A percentile compares a stretch with the other conserved stretches of the same genome.
Evolutionary conservation across 2,888 invertebrate species (phyloP).

Genomic region (Drosophila yooni): DNA sequence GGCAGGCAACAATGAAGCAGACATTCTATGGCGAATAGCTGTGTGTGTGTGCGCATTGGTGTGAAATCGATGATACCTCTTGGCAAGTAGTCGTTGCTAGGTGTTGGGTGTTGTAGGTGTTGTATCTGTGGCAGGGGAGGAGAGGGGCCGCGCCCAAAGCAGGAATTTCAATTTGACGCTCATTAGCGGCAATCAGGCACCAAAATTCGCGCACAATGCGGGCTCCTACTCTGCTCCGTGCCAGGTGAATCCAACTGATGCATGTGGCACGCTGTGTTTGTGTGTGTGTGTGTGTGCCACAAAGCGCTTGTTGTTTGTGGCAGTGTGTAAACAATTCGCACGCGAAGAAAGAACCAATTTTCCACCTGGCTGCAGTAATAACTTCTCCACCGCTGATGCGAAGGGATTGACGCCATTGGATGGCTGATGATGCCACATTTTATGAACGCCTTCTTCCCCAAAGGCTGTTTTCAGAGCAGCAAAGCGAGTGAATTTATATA

Average conservation of each 20-base stretch:
- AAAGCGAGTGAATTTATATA: background rate
- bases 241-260: slow-evolving; percentile 38
- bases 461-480: background rate
- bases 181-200: slow-evolving; percentile 68
- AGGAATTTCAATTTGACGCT: slow-evolving; percentile 75
- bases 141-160: slow-evolving; percentile 30
- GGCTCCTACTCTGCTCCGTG: slow-evolving; percentile 17
- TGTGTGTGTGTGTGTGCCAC: slow-evolving; percentile 1
- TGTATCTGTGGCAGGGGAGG: background rate
- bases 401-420: background rate
- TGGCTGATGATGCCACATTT: slow-evolving; percentile 7
- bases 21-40: background rate
- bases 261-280: slow-evolving; percentile 3
- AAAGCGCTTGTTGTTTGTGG: background rate
- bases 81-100: background rate
- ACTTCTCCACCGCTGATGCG: slow-evolving; percentile 55
- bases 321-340: slow-evolving; percentile 54
- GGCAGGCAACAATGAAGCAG: slow-evolving; percentile 7
- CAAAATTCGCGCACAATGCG: slow-evolving; percentile 44
- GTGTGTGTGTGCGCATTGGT: slow-evolving; percentile 23
- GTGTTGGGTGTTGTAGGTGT: background rate
- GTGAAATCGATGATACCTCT: slow-evolving; percentile 52
- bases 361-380: slow-evolving; percentile 73
- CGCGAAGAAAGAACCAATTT: slow-evolving; percentile 74
- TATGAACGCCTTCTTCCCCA: slow-evolving; percentile 6